A percentile compares a stretch with the other conserved stretches of the same genome.
These are phyloP conservation scores for Botrylloides violaceus DNA, from an alignment of 23 tunicate species.

Conservation along the genomic window DNA sequence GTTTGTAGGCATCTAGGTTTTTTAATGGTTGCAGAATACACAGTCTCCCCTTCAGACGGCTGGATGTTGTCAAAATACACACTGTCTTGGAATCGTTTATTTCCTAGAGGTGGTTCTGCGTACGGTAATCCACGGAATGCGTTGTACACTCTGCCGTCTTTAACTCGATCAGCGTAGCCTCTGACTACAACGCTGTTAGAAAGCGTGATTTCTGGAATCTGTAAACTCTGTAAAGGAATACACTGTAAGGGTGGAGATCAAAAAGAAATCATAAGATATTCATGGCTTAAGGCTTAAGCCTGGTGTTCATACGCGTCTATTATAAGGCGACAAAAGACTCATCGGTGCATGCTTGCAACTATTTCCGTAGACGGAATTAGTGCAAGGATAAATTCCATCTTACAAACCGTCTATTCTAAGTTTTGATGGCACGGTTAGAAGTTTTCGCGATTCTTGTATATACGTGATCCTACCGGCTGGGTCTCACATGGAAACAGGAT, in stretches of 20 bases:
- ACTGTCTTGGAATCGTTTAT: slow-evolving; percentile 6
- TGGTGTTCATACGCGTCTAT: too few species aligned
- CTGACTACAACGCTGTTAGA: not conserved
- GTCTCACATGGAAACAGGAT: not conserved
- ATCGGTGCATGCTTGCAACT: too few species aligned
- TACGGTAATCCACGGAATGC: slow-evolving; percentile 14
- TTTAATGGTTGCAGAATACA: slow-evolving; percentile 8
- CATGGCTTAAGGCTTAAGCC: too few species aligned
- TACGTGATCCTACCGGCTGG: not conserved
- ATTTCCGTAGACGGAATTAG: too few species aligned
- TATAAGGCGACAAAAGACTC: too few species aligned
- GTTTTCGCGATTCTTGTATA: too few species aligned
- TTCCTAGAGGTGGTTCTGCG: slow-evolving; percentile 11
- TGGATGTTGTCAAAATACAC: not conserved
- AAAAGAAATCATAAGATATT: not conserved
- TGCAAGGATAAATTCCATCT: too few species aligned
- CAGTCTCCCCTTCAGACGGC: not conserved
- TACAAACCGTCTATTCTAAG: too few species aligned
- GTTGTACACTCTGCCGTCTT: slow-evolving; percentile 1
- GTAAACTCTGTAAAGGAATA: not conserved
- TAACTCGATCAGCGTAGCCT: not conserved
- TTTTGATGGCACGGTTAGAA: too few species aligned
- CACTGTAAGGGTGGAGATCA: not conserved
- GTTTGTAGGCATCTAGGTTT: slow-evolving; percentile 21
- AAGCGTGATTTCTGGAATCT: not conserved